Evolutionary conservation across 2,888 invertebrate genomes (phyloP).

Genomic region (Chloroclystis v-ata): DNA sequence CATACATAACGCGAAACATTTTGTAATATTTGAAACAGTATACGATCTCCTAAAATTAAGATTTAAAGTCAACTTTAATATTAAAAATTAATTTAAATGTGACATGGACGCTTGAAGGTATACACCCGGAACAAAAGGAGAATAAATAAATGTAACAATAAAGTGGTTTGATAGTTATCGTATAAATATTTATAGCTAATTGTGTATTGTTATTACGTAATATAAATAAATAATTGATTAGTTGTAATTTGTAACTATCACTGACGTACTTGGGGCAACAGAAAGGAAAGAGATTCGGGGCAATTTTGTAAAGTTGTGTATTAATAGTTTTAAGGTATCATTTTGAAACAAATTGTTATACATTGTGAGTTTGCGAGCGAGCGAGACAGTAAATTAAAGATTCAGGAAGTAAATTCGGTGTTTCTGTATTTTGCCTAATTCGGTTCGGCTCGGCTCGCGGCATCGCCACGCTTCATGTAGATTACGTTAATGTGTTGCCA

Average conservation of each 20-base stretch:
- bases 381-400: constrained; percentile 4
- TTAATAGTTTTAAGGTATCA: constrained; percentile 51
- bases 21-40: constrained; percentile 79
- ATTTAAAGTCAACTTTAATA: constrained; percentile 77
- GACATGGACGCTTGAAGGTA: constrained; percentile 63
- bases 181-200: constrained; percentile 79
- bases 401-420: constrained; percentile 6
- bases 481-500: constrained; percentile 49
- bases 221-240: constrained; percentile 77
- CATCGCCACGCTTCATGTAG: constrained; percentile 35
- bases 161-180: constrained; percentile 75
- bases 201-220: constrained; percentile 79
- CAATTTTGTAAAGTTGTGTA: constrained; percentile 61
- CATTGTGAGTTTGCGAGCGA: constrained; percentile 13
- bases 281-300: constrained; percentile 51
- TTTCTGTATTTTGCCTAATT: constrained; percentile 8
- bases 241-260: constrained; percentile 75
- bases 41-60: constrained; percentile 79
- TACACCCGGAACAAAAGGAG: constrained; percentile 62
- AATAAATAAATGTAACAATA: constrained; percentile 68
- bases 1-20: constrained; percentile 56
- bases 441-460: constrained; percentile 24
- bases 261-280: constrained; percentile 65
- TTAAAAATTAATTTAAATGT: constrained; percentile 64
- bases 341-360: constrained; percentile 43